Base-by-base conservation (phyloP, 1,140 invertebrate species). In the Oscheius sp. region DNA sequence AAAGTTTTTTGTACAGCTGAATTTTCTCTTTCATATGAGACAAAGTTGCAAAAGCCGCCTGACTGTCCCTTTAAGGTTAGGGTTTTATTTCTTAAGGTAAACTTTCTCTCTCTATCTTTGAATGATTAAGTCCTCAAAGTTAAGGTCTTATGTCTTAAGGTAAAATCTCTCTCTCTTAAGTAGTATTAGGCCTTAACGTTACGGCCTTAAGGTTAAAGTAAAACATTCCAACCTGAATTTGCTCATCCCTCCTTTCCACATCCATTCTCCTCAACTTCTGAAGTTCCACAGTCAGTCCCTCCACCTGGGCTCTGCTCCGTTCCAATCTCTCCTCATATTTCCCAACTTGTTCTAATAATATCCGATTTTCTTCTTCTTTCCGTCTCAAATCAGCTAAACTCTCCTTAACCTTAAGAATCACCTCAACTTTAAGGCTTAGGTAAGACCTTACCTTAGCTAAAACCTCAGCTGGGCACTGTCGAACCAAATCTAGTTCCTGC, bases 341-440 rank as follows among this genome's bases (percentile, higher is more conserved):
- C 13, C 18, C 45, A 3, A 68, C 1, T 7, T 68, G 29, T 34
- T 68, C 67, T 3, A 68, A 3, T 10, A 68, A 32, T 20, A 36
- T 32, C 10, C 32, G 36, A 68, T 68, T 68, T 31, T 68, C 49
- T 28, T 58, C 36, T 32, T 68, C 67, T 29, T 20, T 18, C 35
- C 32, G 23, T 4, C 23, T 7, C 49, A 7, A 13, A 15, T 23
- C 4, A 4, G 4, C 23, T 4, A 55, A 26, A 26, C 15, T 7
- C 23, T 55, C 49, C 28, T 55, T 55, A 23, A 55, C 23, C 28
- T 55, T 55, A 4, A 4, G 15, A 26, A 55, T 20, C 4, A 55
- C 49, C 15, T 55, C 49, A n/a, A n/a, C n/a, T n/a, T n/a, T n/a
- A n/a, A n/a, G n/a, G n/a, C n/a, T n/a, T n/a, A n/a, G n/a, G n/a